Conservation (phyloP, 2,113 vertebrate species). For the Embiotoca jacksoni region DNA sequence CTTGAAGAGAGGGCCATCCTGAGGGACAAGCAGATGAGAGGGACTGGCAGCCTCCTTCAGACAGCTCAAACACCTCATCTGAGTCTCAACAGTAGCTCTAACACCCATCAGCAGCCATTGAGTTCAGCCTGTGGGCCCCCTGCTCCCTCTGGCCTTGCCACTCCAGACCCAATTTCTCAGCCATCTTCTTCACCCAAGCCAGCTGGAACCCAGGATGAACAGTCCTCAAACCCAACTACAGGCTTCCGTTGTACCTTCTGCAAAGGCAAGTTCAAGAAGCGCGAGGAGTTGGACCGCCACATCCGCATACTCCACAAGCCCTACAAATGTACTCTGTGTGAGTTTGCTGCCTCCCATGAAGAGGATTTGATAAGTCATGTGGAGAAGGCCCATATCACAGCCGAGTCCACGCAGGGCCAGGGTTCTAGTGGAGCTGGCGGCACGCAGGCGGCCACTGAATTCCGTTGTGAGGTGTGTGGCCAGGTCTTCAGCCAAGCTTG, state of each 20-base stretch:
- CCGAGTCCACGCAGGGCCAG: constrained; percentile 92
- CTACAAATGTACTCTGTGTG: constrained; percentile 98
- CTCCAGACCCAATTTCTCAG: constrained; percentile 88
- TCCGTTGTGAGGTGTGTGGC: constrained; percentile 96
- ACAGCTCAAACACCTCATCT: constrained; percentile 85
- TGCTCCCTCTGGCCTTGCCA: constrained; percentile 85
- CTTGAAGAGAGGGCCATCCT: constrained; percentile 97
- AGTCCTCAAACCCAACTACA: constrained; percentile 84
- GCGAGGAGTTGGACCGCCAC: constrained; percentile 96
- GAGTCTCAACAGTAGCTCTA: constrained; percentile 82
- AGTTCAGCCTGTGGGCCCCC: constrained; percentile 90
- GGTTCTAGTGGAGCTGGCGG: constrained; percentile 86
- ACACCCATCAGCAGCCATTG: constrained; percentile 86
- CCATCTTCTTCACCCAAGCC: constrained; percentile 93
- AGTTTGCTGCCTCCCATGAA: constrained; percentile 97
- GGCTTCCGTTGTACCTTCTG: constrained; percentile 98
- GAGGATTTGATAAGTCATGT: constrained; percentile 98
- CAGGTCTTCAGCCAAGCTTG: constrained; percentile 99
- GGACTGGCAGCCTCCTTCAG: constrained; percentile 87
- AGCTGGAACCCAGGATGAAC: constrained; percentile 88
- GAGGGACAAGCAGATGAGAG: constrained; percentile 96
- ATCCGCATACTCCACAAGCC: constrained; percentile 99
- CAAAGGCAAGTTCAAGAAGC: constrained; percentile 99
- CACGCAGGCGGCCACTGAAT: constrained; percentile 91
- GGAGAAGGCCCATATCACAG: constrained; percentile 98